Base-by-base conservation (phyloP, 2,888 invertebrate species). In the Mythimna loreyi region DNA sequence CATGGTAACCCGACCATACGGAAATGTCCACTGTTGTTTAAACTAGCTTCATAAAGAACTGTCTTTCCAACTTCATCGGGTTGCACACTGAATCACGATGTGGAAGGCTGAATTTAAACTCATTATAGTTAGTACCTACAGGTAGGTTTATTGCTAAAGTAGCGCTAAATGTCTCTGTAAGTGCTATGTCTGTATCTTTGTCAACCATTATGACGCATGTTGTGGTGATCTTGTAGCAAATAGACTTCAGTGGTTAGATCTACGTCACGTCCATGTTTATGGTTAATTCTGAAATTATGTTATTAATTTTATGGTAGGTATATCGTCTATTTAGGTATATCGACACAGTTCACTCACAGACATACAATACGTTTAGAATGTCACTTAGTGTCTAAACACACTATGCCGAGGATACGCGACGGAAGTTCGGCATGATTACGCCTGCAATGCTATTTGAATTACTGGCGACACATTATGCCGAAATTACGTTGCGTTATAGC, bases 1-100 rank as follows among this genome's bases (percentile, higher is more conserved):
- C 60, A 64, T 76, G 73, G 77, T 79, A 78, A 75, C 64, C 77
- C 75, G 59, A 66, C 72, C 65, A 60, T 25, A 50, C 71, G 57
- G 68, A 80, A 77, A 67, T 43, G 60, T 57, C 59, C 56, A 60
- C 43, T 70, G 59, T 66, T 70, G 61, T 75, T 65, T 16, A 58
- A 65, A 57, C 49, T 68, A 72, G 45, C 49, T 70, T 25, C 52
- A 49, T 64, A 62, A 49, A 65, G 25, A 63, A 30, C 55, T 49
- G 49, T 53, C 63, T 75, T 49, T 52, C 16, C 23, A 28, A 76
- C 67, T 61, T 43, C 19, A 67, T 56, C 59, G 68, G 25, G 47
- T 75, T 65, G 61, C 52, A 67, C 25, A 70, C 77, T 85, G 84
- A 85, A 79, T 82, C 78, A 85, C 58, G 60, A 67, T 56, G 57